These are phyloP conservation scores for Linepithema humile DNA, from an alignment of 1,140 invertebrate species.

Conservation along the genomic window DNA sequence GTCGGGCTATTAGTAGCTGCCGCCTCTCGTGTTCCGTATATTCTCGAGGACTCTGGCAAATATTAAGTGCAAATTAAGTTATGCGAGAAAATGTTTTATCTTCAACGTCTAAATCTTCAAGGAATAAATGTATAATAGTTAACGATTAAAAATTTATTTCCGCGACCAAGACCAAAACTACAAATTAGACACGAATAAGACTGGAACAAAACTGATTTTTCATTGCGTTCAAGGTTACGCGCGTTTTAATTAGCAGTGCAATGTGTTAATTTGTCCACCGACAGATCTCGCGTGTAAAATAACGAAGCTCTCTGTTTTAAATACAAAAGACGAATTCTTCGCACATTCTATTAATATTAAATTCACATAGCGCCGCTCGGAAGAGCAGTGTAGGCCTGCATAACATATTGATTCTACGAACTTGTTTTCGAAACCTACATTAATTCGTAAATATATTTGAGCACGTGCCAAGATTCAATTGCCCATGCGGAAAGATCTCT, in stretches of 20 bases:
- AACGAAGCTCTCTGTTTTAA: background rate
- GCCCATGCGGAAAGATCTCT: background rate
- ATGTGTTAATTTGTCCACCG: background rate
- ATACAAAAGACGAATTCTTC: background rate
- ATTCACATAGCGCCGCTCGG: background rate
- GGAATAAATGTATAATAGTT: too few species aligned
- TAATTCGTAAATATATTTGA: slow-evolving; percentile 35
- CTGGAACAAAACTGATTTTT: background rate
- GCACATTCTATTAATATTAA: background rate
- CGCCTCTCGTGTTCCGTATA: slow-evolving; percentile 94
- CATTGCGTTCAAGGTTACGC: slow-evolving; percentile 14
- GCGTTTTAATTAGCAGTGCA: background rate
- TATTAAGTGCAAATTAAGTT: background rate
- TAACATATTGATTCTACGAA: background rate
- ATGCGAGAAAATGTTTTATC: too few species aligned
- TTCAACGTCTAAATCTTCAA: too few species aligned
- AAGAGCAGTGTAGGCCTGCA: background rate
- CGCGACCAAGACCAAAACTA: too few species aligned
- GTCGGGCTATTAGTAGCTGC: slow-evolving; percentile 93
- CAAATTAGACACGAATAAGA: background rate
- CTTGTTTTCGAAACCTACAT: slow-evolving; percentile 30
- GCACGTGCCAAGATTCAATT: slow-evolving; percentile 52
- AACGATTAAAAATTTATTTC: too few species aligned
- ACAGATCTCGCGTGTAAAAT: background rate
- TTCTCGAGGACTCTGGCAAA: slow-evolving; percentile 89